phyloP scores from a whole-genome alignment of 2,797 vertebrate species.

The Orientallactaga sibirica region DNA sequence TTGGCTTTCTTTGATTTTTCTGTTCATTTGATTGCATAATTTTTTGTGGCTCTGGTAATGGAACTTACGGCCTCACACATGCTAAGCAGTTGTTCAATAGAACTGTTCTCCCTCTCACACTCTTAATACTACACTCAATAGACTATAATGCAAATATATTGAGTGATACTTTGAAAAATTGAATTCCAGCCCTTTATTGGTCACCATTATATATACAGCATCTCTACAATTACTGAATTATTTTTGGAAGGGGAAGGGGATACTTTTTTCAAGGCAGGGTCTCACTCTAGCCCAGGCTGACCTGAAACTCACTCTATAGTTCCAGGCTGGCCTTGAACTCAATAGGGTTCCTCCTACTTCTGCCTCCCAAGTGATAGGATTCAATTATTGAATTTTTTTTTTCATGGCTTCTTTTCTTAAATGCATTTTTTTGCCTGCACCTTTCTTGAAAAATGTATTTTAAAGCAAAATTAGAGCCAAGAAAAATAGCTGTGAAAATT shows the following conservation, averaged over 20 bases:
- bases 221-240: background rate
- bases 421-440: background rate
- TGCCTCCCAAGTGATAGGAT: too few species aligned
- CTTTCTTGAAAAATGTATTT: slow-evolving; percentile 53
- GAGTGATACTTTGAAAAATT: slow-evolving; percentile 13
- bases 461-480: slow-evolving; percentile 1
- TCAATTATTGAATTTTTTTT: background rate
- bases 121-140: slow-evolving; percentile 11
- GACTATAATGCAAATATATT: background rate
- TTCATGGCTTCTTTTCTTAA: background rate
- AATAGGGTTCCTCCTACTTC: too few species aligned
- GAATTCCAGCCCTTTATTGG: slow-evolving; percentile 9
- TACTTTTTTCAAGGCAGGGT: too few species aligned
- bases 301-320: too few species aligned
- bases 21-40: background rate
- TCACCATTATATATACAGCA: slow-evolving; percentile 28
- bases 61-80: background rate
- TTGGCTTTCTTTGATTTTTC: background rate
- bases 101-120: background rate
- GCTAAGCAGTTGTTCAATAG: background rate
- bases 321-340: too few species aligned
- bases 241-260: background rate
- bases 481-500: slow-evolving; percentile 6
- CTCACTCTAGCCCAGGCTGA: too few species aligned
- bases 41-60: background rate